Conservation (phyloP, 2,888 invertebrate genomes). For the Cataglyphis rosenhaueri region DNA sequence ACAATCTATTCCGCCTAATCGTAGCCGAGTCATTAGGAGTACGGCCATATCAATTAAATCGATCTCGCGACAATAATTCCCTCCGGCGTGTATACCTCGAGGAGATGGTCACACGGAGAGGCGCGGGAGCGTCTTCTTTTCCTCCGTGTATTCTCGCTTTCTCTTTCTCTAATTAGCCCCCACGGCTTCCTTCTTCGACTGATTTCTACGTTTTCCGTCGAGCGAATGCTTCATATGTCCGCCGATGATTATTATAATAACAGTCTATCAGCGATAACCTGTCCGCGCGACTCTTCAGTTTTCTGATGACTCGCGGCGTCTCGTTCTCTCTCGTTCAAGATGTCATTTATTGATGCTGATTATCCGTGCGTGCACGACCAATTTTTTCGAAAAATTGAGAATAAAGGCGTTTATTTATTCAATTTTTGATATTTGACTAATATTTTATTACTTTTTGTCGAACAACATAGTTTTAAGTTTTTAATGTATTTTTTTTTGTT, state of each 20-base stretch:
- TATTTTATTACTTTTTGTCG: background rate
- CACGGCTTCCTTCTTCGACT: constrained; percentile 29
- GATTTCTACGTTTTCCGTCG: constrained; percentile 11
- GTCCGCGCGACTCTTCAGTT: constrained; percentile 14
- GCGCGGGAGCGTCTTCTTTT: background rate
- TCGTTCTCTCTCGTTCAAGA: background rate
- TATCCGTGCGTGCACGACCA: background rate
- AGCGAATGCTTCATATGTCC: background rate
- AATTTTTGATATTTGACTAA: background rate
- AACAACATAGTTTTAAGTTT: background rate
- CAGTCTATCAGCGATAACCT: constrained; percentile 25
- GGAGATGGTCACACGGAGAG: background rate
- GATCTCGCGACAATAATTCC: constrained; percentile 56
- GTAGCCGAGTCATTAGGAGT: constrained; percentile 64
- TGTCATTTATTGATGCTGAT: background rate
- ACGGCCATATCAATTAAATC: constrained; percentile 67
- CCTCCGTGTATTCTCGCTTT: background rate
- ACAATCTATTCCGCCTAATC: constrained; percentile 69
- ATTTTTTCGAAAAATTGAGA: background rate
- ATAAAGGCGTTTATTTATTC: background rate
- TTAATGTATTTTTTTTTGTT: background rate
- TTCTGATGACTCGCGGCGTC: constrained; percentile 3
- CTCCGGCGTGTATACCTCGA: background rate
- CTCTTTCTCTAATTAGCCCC: background rate
- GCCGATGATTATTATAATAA: constrained; percentile 41